A percentile compares a stretch with the other conserved stretches of the same genome.
Conservation (phyloP, 2,113 vertebrate species). For the Crotalus tigris region DNA sequence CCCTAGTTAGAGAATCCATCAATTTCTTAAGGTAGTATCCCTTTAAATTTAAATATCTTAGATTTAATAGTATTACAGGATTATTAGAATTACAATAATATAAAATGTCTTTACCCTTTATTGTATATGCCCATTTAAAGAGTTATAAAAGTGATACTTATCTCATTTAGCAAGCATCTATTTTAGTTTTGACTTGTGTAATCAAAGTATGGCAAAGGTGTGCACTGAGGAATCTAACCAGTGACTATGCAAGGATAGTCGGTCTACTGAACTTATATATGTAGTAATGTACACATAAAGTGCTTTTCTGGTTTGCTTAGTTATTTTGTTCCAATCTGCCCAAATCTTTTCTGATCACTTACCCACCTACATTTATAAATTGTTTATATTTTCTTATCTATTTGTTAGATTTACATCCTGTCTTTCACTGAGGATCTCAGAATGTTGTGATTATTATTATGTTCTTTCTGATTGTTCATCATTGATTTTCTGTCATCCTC, state of each 20-base stretch:
- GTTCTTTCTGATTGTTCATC: slow-evolving; percentile 58
- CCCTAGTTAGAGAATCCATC: neutral
- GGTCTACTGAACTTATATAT: rapidly evolving
- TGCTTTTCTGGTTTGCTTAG: neutral
- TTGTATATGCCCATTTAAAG: neutral
- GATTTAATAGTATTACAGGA: neutral
- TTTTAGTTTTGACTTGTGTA: neutral
- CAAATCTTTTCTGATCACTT: neutral
- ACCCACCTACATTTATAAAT: slow-evolving; percentile 37
- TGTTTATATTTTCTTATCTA: slow-evolving; percentile 38
- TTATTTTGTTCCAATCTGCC: neutral
- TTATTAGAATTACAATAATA: neutral
- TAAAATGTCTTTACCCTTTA: neutral
- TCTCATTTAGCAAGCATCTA: neutral
- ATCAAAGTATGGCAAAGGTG: neutral
- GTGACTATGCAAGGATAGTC: neutral
- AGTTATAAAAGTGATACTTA: neutral
- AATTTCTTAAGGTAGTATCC: neutral
- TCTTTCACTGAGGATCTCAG: neutral
- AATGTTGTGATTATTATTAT: neutral
- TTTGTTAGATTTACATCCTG: neutral
- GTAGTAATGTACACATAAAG: neutral
- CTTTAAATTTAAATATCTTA: neutral
- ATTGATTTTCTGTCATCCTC: slow-evolving; percentile 39
- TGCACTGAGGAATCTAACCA: neutral